Conservation (phyloP, 2,113 vertebrate genomes). For the Chloropsis cyanopogon region DNA sequence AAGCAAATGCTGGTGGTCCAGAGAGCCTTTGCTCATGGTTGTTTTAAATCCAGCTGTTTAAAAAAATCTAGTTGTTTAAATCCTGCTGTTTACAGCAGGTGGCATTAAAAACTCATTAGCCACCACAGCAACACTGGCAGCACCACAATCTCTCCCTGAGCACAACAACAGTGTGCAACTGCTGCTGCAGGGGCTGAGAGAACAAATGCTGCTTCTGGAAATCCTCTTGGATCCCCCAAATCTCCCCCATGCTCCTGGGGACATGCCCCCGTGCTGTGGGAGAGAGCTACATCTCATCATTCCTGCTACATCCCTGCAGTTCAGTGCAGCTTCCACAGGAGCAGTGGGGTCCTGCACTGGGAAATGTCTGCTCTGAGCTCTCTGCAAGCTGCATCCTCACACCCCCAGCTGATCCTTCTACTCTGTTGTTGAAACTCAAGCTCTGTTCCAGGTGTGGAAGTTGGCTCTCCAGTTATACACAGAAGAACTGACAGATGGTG, state of each 20-base stretch:
- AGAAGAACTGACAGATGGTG: not conserved
- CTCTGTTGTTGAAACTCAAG: not conserved
- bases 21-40: not conserved
- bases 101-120: not conserved
- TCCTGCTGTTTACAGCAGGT: conserved; percentile 25
- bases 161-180: not conserved
- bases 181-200: not conserved
- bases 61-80: conserved; percentile 26
- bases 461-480: not conserved
- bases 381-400: not conserved
- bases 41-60: conserved; percentile 22
- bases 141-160: rapidly evolving
- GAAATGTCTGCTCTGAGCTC: not conserved
- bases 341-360: rapidly evolving
- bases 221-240: not conserved
- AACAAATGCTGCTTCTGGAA: not conserved
- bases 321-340: rapidly evolving
- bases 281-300: not conserved
- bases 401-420: not conserved
- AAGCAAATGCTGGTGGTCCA: not conserved
- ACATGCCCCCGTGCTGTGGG: not conserved
- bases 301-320: too few species aligned
- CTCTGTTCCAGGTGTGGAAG: not conserved
- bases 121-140: not conserved
- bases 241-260: not conserved